These are phyloP conservation scores for Didymodactylos carnosus DNA, from an alignment of 2,888 invertebrate species.

Conservation along the genomic window DNA sequence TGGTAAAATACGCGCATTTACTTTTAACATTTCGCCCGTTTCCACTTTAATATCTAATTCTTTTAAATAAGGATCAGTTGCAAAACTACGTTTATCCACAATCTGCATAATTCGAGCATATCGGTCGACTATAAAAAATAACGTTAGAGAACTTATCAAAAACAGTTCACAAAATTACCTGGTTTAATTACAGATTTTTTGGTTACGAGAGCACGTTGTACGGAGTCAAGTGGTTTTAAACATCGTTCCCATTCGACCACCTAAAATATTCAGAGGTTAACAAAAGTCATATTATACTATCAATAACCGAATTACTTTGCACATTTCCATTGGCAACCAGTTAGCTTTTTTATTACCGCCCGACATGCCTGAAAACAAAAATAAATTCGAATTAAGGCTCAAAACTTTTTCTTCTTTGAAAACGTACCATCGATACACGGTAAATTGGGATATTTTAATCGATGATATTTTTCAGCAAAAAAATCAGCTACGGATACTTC, in stretches of 20 bases:
- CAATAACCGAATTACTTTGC: no score
- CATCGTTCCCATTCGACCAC: background rate
- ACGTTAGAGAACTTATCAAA: no score
- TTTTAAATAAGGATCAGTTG: background rate
- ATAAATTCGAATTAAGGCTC: no score
- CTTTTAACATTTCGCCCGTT: background rate
- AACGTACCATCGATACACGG: background rate
- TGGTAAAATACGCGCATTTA: background rate
- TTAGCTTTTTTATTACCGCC: background rate
- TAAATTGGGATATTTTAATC: background rate
- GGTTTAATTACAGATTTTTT: background rate
- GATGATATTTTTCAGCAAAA: background rate
- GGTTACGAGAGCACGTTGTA: background rate
- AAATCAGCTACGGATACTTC: background rate
- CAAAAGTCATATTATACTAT: no score
- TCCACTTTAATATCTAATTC: background rate
- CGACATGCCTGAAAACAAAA: no score
- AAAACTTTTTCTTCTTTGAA: no score
- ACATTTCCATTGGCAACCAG: background rate
- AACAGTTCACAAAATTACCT: no score
- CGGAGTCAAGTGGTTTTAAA: background rate
- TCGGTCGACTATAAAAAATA: no score
- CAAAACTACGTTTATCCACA: background rate
- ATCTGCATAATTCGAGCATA: background rate
- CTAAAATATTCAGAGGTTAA: no score